A percentile compares a stretch with the other conserved stretches of the same genome.
phyloP scores from a whole-genome alignment of 2,797 vertebrate genomes.

The Cephalopachus bancanus region DNA sequence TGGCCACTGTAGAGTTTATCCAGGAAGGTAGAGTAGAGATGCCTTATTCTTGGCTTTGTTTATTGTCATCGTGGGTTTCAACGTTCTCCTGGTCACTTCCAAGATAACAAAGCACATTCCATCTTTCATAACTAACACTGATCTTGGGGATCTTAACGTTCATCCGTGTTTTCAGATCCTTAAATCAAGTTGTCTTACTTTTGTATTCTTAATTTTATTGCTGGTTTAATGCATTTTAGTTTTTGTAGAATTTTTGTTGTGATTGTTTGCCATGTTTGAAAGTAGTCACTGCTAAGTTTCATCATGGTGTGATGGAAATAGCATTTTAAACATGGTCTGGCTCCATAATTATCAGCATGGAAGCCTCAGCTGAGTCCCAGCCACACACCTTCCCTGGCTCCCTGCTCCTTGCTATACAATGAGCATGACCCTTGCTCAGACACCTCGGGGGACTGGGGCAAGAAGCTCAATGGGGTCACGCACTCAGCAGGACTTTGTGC shows the following conservation, averaged over 20 bases:
- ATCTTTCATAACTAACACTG: neutral
- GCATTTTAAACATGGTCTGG: neutral
- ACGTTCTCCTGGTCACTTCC: neutral
- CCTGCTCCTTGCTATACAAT: neutral
- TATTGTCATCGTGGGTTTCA: neutral
- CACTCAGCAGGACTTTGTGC: neutral
- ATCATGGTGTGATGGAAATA: neutral
- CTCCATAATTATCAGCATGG: neutral
- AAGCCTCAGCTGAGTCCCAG: neutral
- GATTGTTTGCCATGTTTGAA: neutral
- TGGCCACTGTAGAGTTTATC: neutral
- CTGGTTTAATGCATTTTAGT: neutral
- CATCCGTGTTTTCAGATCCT: neutral
- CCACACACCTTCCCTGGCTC: neutral
- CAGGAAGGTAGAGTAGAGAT: neutral
- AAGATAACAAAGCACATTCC: neutral
- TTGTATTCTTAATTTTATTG: conserved; percentile 1
- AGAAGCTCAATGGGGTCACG: rapidly evolving
- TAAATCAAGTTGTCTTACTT: neutral
- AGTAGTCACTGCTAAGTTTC: neutral
- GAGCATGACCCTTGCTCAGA: neutral
- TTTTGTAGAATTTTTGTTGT: neutral
- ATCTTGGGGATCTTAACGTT: neutral
- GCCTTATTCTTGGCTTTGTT: neutral
- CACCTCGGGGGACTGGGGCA: neutral